Evolutionary conservation across 92 coral and sea anemone genomes (phyloP), one percentile per base, ranked within the genome.

Genomic region (Heteractis magnifica): DNA sequence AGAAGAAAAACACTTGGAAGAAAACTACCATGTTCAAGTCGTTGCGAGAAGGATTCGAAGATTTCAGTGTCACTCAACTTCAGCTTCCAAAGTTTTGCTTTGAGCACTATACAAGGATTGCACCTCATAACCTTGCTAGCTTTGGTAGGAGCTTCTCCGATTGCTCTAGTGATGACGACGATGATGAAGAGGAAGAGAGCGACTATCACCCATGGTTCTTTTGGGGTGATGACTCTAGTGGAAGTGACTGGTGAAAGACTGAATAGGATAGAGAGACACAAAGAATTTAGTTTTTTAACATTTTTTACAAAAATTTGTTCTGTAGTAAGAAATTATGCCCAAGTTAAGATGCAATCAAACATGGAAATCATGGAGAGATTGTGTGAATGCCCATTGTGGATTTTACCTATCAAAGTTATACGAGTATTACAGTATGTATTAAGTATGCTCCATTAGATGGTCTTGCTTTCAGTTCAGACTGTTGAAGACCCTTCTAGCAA

Each of bases 171-270:
- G 88, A 79, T 79, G 82, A 84, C 49, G 86, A 83, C 7, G 87
- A 84, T 52, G 88, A 85, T 4, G 87, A 84, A 20, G 83, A 80
- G 9, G 71, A 71, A 10, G 68, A 51, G 70, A 78, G 81, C 21
- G 88, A 85, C 34, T 85, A 78, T 85, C 81, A 51, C 9, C 88
- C 83, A 8, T 85, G 88, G 88, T 78, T 65, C 48, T 71, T 77
- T 59, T 85, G 88, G 88, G 88, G 88, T 8, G 88, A 85, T 53
- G 88, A 85, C 55, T 85, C 88, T 11, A 85, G 88, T 53, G 88
- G 82, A 8, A 85, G 88, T 85, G 88, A 85, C 55, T 85, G 83
- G 88, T 85, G 44, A 84, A 34, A 2, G 6, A 9, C 56, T 76
- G 10, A 10, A n/a, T 26, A 75, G 52, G 44, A 51, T 6, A 49